These are phyloP conservation scores for Meriones unguiculatus DNA, from an alignment of 2,113 vertebrate genomes.

Conservation along the genomic window DNA sequence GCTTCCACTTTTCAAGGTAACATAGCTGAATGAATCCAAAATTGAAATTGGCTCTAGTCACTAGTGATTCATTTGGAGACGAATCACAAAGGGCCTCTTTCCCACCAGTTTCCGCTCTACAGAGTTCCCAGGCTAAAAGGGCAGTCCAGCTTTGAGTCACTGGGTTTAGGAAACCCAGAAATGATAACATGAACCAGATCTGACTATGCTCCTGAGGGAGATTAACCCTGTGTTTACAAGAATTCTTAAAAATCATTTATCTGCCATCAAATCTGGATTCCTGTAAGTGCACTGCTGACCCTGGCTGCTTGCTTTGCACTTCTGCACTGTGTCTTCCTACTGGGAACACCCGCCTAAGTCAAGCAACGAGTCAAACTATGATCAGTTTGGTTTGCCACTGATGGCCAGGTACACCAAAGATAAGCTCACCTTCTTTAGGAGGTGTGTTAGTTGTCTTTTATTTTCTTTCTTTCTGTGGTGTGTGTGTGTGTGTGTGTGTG, in stretches of 20 bases:
- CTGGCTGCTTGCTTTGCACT: background rate
- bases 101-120: conserved; percentile 61
- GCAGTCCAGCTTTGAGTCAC: conserved; percentile 68
- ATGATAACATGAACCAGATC: conserved; percentile 52
- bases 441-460: background rate
- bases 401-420: background rate
- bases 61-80: conserved; percentile 72
- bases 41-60: conserved; percentile 63
- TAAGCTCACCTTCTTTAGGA: background rate
- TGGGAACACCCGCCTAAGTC: background rate
- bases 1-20: conserved; percentile 81
- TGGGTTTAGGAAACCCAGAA: conserved; percentile 65
- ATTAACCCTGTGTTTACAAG: conserved; percentile 59
- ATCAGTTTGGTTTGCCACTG: background rate
- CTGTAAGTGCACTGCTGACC: background rate
- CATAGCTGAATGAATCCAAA: conserved; percentile 51
- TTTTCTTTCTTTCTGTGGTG: background rate
- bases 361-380: background rate
- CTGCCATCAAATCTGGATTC: background rate
- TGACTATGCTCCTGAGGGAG: background rate
- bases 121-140: conserved; percentile 79
- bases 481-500: background rate
- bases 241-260: conserved; percentile 1
- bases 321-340: background rate
- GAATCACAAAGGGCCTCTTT: conserved; percentile 73